Percentiles rank a stretch among this genome's conserved stretches.
Evolutionary conservation across 2,797 vertebrate species (phyloP).

Genomic region (Mus spretus): DNA sequence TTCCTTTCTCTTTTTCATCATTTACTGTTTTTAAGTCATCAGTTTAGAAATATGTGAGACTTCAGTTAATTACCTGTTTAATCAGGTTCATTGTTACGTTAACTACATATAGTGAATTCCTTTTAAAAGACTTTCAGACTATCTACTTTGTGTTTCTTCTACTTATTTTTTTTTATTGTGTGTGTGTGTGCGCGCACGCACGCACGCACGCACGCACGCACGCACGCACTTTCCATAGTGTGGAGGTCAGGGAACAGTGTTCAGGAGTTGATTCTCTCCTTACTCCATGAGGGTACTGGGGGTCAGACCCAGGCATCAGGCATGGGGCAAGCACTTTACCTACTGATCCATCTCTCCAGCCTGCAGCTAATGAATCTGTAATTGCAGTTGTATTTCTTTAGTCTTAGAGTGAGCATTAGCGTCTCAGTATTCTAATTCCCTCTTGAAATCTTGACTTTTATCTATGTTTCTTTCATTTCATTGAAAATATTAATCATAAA

Average conservation of each 20-base stretch:
- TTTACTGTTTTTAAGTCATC: background rate
- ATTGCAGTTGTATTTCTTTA: constrained; percentile 41
- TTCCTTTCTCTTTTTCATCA: background rate
- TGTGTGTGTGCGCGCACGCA: no score
- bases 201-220: no score
- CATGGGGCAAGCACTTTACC: background rate
- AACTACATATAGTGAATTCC: background rate
- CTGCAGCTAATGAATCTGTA: background rate
- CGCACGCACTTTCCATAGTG: background rate
- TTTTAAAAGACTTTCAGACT: background rate
- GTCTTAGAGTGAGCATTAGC: constrained; percentile 20
- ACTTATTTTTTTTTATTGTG: background rate
- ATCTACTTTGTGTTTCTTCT: background rate
- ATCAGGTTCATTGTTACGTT: background rate
- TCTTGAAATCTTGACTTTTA: constrained; percentile 28
- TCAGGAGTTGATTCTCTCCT: background rate
- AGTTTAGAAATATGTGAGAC: constrained; percentile 19
- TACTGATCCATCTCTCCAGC: no score
- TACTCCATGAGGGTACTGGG: background rate
- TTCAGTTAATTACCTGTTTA: constrained; percentile 18
- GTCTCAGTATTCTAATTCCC: background rate
- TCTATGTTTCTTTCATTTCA: constrained; percentile 23
- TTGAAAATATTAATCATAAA: background rate
- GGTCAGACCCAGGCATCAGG: no score
- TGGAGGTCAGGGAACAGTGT: background rate